These are phyloP conservation scores for Liposcelis brunnea DNA, from an alignment of 2,888 invertebrate species.

Conservation along the genomic window DNA sequence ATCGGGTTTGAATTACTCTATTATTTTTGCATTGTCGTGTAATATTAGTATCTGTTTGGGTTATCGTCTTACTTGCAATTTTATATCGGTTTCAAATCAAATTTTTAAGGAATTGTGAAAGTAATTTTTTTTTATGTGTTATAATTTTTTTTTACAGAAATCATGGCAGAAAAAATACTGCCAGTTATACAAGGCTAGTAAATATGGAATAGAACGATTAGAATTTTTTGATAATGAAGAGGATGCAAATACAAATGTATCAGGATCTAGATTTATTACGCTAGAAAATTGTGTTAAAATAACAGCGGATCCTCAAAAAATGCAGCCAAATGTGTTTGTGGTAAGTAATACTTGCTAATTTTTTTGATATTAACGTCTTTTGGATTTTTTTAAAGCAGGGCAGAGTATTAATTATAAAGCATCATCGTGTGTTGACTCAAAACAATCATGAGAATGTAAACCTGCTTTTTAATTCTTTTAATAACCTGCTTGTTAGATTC, in stretches of 20 bases:
- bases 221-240: slow-evolving; percentile 73
- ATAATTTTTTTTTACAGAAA: slow-evolving; percentile 42
- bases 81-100: no score
- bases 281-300: slow-evolving; percentile 80
- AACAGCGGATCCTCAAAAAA: slow-evolving; percentile 26
- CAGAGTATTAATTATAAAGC: no score
- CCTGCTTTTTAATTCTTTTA: background rate
- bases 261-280: slow-evolving; percentile 56
- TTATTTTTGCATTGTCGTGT: background rate
- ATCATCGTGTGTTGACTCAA: no score
- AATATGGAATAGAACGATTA: slow-evolving; percentile 67
- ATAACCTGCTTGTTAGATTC: no score
- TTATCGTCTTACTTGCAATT: no score
- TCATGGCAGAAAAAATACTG: slow-evolving; percentile 65
- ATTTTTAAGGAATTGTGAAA: no score
- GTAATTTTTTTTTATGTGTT: no score
- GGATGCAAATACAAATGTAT: slow-evolving; percentile 40
- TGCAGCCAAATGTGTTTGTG: slow-evolving; percentile 31
- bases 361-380: background rate
- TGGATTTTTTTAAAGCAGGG: background rate
- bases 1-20: background rate
- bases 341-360: slow-evolving; percentile 24
- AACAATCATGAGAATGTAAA: background rate
- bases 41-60: background rate
- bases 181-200: slow-evolving; percentile 62